Conservation (phyloP, 2,888 invertebrate genomes). For the Brachypalpus laphriformis region DNA sequence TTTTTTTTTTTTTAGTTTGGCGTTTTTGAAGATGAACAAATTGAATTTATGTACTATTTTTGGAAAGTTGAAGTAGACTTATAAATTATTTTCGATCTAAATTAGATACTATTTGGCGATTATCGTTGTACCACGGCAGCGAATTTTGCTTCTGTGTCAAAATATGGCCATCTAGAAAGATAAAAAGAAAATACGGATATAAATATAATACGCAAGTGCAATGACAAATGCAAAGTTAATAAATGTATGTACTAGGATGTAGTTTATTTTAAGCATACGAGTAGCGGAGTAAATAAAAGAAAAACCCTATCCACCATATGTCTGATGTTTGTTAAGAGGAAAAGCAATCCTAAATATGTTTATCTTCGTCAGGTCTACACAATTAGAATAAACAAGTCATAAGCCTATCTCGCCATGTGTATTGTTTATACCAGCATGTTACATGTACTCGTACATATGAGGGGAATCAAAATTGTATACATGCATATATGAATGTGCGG, state of each 20-base stretch:
- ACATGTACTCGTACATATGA: background rate
- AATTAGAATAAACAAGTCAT: background rate
- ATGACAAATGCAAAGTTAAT: background rate
- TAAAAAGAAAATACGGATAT: background rate
- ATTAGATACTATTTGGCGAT: slow-evolving; percentile 23
- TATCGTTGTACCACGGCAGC: slow-evolving; percentile 35
- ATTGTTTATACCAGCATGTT: slow-evolving; percentile 1
- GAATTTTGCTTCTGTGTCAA: slow-evolving; percentile 28
- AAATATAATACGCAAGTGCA: background rate
- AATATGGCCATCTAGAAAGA: slow-evolving; percentile 26
- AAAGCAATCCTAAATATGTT: background rate
- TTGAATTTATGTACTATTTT: slow-evolving; percentile 23
- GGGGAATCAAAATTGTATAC: background rate
- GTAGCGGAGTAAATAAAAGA: background rate
- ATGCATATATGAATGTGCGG: background rate
- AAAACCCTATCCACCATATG: background rate
- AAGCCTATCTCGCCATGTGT: background rate
- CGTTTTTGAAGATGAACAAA: background rate
- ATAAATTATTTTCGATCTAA: slow-evolving; percentile 25
- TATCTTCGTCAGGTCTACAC: background rate
- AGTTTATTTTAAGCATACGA: background rate
- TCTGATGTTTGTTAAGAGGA: background rate
- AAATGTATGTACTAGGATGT: too few species aligned
- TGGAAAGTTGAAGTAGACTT: slow-evolving; percentile 13
- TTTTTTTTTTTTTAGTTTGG: background rate